These are phyloP conservation scores for Chlorodrepanis virens DNA, from an alignment of 2,113 vertebrate species.

Conservation along the genomic window DNA sequence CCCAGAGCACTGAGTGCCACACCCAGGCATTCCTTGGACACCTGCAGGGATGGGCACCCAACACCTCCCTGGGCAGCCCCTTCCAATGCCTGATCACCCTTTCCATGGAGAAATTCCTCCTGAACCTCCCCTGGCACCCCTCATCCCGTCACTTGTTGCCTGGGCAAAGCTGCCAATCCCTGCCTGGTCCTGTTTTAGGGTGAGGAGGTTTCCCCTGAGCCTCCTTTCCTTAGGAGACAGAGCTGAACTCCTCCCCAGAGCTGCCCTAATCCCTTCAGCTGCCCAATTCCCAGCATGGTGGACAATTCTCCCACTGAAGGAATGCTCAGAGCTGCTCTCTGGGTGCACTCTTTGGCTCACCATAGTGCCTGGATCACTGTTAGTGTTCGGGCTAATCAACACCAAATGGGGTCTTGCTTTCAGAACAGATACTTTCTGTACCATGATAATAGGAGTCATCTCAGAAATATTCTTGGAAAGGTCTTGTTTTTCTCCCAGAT, in stretches of 20 bases:
- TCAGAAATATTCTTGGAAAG: background rate
- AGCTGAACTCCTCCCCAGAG: background rate
- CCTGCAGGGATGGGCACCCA: background rate
- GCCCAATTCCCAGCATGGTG: background rate
- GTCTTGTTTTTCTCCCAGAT: background rate
- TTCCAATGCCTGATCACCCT: background rate
- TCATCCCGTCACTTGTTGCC: accelerated
- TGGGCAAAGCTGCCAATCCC: background rate
- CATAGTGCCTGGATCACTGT: background rate
- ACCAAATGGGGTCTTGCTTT: background rate
- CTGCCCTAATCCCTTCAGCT: background rate
- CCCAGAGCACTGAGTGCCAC: background rate
- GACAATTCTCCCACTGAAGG: background rate
- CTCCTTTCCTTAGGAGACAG: background rate
- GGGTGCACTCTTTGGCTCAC: background rate
- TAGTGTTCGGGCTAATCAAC: background rate
- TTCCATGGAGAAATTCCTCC: background rate
- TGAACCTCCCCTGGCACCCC: background rate
- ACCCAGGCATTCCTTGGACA: background rate
- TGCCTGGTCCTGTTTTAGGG: background rate
- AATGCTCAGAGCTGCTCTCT: background rate
- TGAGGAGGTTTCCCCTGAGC: background rate
- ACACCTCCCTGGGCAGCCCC: background rate
- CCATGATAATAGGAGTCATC: background rate
- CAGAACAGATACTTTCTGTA: background rate